Evolutionary conservation across 2,113 vertebrate species (phyloP).

Genomic region (Tonatia bakeri): DNA sequence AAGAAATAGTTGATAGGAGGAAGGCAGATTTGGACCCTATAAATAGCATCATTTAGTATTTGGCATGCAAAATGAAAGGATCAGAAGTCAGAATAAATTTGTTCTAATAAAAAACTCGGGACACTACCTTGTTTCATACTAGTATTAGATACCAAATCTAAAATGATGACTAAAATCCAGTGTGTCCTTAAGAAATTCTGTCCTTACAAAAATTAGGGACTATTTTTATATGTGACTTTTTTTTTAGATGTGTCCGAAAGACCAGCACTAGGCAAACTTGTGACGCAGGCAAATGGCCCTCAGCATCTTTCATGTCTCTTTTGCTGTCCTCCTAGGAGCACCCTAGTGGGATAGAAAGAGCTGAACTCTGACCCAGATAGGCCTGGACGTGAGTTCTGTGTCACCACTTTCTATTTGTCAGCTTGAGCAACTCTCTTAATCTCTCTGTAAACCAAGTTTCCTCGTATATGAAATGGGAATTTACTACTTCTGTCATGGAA

Average conservation of each 20-base stretch:
- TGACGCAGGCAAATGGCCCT: not conserved
- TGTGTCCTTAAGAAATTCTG: not conserved
- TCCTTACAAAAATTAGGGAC: not conserved
- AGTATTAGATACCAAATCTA: not conserved
- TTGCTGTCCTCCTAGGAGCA: not conserved
- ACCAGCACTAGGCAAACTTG: not conserved
- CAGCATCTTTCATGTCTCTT: not conserved
- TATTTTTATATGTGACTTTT: not conserved
- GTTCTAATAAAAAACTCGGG: not conserved
- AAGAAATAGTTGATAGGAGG: not conserved
- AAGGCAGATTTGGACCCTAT: not conserved
- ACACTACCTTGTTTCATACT: not conserved
- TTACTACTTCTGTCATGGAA: not conserved
- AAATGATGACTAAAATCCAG: not conserved
- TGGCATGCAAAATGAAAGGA: slow-evolving; percentile 7
- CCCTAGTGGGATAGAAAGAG: not conserved
- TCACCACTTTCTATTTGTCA: not conserved
- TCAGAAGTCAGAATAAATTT: slow-evolving; percentile 5
- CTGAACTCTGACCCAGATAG: not conserved
- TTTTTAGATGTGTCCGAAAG: not conserved
- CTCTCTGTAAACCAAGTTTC: not conserved
- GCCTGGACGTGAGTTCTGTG: not conserved
- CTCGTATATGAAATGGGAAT: not conserved
- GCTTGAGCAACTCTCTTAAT: not conserved
- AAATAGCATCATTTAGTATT: slow-evolving; percentile 7